A percentile compares a stretch with the other conserved stretches of the same genome.
Evolutionary conservation across 2,888 invertebrate species (phyloP).

Genomic region (Sthenelais limicola): DNA sequence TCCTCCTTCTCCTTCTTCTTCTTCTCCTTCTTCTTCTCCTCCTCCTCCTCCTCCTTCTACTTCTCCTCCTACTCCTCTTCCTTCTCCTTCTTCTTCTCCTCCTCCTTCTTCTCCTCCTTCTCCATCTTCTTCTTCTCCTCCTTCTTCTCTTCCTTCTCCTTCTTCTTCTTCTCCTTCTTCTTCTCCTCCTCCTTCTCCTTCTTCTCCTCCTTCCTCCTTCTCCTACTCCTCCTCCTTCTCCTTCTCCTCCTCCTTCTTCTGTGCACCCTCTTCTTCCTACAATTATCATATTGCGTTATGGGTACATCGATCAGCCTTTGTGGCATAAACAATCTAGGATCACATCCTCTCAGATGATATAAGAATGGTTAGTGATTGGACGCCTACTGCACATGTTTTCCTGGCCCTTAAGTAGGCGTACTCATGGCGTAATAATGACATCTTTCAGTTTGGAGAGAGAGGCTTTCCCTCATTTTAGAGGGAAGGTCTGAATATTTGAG

Average conservation of each 20-base stretch:
- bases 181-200: background rate
- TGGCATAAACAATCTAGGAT: too few species aligned
- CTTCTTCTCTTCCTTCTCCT: background rate
- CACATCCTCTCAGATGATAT: too few species aligned
- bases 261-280: background rate
- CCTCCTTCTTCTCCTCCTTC: background rate
- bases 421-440: too few species aligned
- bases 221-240: background rate
- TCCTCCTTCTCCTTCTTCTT: background rate
- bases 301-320: too few species aligned
- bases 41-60: background rate
- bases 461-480: too few species aligned
- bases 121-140: background rate
- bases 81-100: background rate
- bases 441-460: too few species aligned
- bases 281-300: background rate
- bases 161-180: background rate
- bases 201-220: background rate
- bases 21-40: background rate
- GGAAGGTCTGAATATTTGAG: too few species aligned
- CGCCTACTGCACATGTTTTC: too few species aligned
- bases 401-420: too few species aligned
- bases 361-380: too few species aligned
- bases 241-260: background rate
- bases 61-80: background rate